Evolutionary conservation across 2,797 vertebrate genomes (phyloP).

Genomic region (Tolypeutes matacus): DNA sequence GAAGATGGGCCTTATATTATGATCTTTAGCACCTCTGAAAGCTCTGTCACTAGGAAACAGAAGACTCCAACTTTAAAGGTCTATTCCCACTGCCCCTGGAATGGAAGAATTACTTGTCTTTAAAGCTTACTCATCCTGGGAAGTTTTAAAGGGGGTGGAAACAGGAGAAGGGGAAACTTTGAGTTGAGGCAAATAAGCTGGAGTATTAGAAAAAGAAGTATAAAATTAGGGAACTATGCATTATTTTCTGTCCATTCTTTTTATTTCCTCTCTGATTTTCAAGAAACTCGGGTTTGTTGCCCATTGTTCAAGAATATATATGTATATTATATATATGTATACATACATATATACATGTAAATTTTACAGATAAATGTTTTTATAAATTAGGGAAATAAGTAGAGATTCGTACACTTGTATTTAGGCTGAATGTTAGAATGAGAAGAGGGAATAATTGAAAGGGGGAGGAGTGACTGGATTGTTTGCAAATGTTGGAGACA

Average conservation of each 20-base stretch:
- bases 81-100: background rate
- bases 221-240: too few species aligned
- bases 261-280: background rate
- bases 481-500: constrained; percentile 18
- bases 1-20: background rate
- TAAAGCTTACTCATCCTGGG: background rate
- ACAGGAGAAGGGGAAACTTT: background rate
- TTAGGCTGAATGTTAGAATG: background rate
- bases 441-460: background rate
- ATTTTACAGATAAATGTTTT: background rate
- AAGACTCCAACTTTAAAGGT: too few species aligned
- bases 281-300: constrained; percentile 13
- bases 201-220: background rate
- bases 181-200: background rate
- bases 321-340: background rate
- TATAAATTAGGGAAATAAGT: background rate
- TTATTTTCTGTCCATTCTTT: background rate
- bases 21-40: background rate
- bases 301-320: background rate
- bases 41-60: background rate
- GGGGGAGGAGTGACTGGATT: background rate
- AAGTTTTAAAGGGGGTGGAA: background rate
- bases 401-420: background rate
- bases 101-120: background rate
- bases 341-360: background rate